Evolutionary conservation across 2,888 invertebrate genomes (phyloP).

Genomic region (Stenchaetothrips biformis): DNA sequence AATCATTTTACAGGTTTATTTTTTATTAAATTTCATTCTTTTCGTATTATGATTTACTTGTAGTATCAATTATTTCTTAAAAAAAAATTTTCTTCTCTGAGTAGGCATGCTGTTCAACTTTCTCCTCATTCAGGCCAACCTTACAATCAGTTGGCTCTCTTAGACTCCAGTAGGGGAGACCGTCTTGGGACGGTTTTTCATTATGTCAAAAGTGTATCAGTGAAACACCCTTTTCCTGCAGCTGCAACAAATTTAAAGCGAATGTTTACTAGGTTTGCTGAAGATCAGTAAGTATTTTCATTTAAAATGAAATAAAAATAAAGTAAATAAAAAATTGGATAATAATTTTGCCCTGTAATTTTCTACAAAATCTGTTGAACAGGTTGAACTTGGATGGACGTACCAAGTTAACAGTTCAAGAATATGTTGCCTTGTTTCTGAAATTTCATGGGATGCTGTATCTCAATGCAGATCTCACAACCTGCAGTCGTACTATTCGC

Average conservation of each 20-base stretch:
- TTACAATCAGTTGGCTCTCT: slow-evolving; percentile 79
- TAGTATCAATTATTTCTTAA: slow-evolving; percentile 17
- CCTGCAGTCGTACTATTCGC: slow-evolving; percentile 58
- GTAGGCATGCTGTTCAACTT: slow-evolving; percentile 65
- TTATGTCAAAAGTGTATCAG: slow-evolving; percentile 76
- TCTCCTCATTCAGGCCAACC: slow-evolving; percentile 79
- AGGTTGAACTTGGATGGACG: slow-evolving; percentile 50
- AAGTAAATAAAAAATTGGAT: background rate
- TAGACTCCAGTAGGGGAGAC: slow-evolving; percentile 75
- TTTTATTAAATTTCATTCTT: slow-evolving; percentile 1
- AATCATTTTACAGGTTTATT: slow-evolving; percentile 69
- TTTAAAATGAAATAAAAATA: background rate
- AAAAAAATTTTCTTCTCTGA: slow-evolving; percentile 34
- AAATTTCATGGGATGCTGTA: slow-evolving; percentile 58
- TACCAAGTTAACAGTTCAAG: slow-evolving; percentile 56
- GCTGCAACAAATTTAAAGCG: slow-evolving; percentile 74
- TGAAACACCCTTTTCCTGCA: slow-evolving; percentile 79
- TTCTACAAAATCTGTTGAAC: slow-evolving; percentile 35
- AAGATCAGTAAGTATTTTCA: slow-evolving; percentile 45
- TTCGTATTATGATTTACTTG: slow-evolving; percentile 13
- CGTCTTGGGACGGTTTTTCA: slow-evolving; percentile 79
- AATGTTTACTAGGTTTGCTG: slow-evolving; percentile 56
- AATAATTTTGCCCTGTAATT: background rate
- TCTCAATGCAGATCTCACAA: slow-evolving; percentile 53
- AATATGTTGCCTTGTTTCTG: slow-evolving; percentile 56